These are phyloP conservation scores for Notechis scutatus DNA, from an alignment of 2,113 vertebrate genomes.

Conservation along the genomic window DNA sequence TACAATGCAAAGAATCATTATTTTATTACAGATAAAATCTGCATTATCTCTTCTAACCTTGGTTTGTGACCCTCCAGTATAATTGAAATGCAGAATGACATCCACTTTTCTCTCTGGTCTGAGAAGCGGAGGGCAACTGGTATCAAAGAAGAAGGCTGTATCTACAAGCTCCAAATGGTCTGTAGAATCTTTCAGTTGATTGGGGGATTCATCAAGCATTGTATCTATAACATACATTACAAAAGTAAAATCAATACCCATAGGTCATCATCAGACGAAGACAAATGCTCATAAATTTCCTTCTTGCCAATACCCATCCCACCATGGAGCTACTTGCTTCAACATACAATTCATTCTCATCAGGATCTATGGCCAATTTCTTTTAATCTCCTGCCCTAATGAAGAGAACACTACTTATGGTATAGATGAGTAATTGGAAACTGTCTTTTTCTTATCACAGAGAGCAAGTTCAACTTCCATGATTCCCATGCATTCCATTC, in stretches of 20 bases:
- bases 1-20: not conserved
- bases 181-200: constrained; percentile 64
- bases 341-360: not conserved
- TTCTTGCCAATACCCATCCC: not conserved
- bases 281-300: not conserved
- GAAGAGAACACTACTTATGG: not conserved
- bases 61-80: constrained; percentile 70
- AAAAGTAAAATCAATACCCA: not conserved
- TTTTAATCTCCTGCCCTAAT: not conserved
- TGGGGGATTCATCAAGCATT: constrained; percentile 68
- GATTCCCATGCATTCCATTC: not conserved
- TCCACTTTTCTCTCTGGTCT: constrained; percentile 71
- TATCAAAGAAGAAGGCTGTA: constrained; percentile 77
- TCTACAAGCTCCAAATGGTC: constrained; percentile 74
- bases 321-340: not conserved
- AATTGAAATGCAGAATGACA: constrained; percentile 77
- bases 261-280: not conserved
- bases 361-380: not conserved
- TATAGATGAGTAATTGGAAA: not conserved
- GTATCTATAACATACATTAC: constrained; percentile 62
- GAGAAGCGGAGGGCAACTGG: constrained; percentile 74
- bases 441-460: not conserved
- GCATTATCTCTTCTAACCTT: constrained; percentile 57
- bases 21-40: not conserved
- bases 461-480: not conserved